Base-by-base conservation (phyloP, 1,140 invertebrate genomes). In the Andricus grossulariae region DNA sequence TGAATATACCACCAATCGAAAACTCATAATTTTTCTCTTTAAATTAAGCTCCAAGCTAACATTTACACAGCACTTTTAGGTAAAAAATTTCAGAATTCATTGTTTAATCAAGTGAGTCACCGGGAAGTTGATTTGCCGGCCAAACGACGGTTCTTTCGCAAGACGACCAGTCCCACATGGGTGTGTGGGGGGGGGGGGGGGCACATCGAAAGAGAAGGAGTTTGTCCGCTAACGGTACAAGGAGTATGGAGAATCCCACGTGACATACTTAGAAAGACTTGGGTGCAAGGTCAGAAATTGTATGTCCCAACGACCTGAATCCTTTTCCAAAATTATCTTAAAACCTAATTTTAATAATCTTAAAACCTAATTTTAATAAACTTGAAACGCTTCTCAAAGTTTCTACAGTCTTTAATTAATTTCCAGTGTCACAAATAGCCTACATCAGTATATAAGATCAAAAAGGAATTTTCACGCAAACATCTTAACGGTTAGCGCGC, bases 201-300 rank as follows among this genome's bases (percentile, higher is more conserved):
- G 60, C 39, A 45, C 39, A 10, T 45, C 39, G 10, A 7, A 45
- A 45, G 25, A 39, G 5, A 45, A n/a, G 13, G 16, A 39, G 25
- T 66, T 32, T 21, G 39, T 16, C 60, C 25, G 39, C 60, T 66
- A 66, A 66, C 60, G 60, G 60, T 66, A 66, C 60, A 32, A 66
- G 25, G 60, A 66, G 60, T 66, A 66, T 66, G 60, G 21, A n/a
- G 60, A 66, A 39, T 66, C 60, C 60, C 60, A 66, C 60, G 15
- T 66, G 60, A 66, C 60, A 66, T 25, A 66, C 60, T 66, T 66
- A 39, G 39, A 66, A 66, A 66, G 39, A 66, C 60, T 32, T 66
- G 60, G 60, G 32, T 66, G 60, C 60, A 66, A 66, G 60, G 60
- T 66, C 60, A 66, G 60, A 16, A n/a, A 15, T 39, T 66, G 32